Evolutionary conservation across 2,888 invertebrate species (phyloP).

Genomic region (Polia nebulosa): DNA sequence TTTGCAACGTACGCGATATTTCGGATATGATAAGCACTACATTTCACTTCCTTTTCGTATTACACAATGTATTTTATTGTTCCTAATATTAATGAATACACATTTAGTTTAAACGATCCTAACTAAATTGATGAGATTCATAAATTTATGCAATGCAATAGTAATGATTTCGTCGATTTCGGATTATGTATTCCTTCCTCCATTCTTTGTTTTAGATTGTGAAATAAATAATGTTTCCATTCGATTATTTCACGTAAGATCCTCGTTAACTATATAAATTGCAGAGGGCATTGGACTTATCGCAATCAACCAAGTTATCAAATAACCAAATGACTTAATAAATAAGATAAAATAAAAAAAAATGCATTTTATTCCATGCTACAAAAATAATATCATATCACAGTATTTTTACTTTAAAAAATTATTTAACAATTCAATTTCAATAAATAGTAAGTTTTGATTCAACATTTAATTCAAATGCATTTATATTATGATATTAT

Average conservation of each 20-base stretch:
- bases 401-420: no score
- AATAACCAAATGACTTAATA: no score
- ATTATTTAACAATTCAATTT: no score
- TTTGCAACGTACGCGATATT: conserved; percentile 2
- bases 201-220: background rate
- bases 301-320: background rate
- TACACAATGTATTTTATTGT: conserved; percentile 23
- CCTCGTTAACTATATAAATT: background rate
- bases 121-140: background rate
- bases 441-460: no score
- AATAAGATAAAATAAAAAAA: no score
- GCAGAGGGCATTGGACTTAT: no score
- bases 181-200: conserved; percentile 13
- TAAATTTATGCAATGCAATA: background rate
- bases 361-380: no score
- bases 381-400: no score
- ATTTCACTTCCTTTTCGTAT: conserved; percentile 28
- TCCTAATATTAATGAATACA: conserved; percentile 1
- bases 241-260: background rate
- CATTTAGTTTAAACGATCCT: conserved; percentile 3
- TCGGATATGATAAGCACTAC: conserved; percentile 15
- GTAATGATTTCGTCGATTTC: background rate
- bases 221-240: background rate
- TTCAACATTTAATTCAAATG: no score
- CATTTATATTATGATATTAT: no score